Evolutionary conservation across 2,113 vertebrate genomes (phyloP), one percentile per base, ranked within the genome.

Genomic region (Scalopus aquaticus): DNA sequence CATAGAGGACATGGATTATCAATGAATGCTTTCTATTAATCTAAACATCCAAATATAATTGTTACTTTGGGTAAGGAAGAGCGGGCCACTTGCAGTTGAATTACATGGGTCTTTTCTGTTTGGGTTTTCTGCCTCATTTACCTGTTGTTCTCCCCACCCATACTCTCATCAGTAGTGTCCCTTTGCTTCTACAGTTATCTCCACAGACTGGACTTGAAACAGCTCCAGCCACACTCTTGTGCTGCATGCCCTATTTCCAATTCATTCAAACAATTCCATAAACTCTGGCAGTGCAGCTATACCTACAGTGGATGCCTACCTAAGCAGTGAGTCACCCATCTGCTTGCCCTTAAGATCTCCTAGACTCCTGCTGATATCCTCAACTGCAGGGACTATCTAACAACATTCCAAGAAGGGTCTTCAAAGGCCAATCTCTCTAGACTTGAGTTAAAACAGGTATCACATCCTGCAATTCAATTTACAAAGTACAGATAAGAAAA

Each of bases 401-500:
- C 44, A 74, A 58, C 24, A 70, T 69, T 77, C 67, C 62, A 39
- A 69, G 49, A 56, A 5, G 35, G 85, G 28, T 54, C 9, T 80
- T 42, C 64, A 76, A 90, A 94, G 20, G 15, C 28, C 11, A 44
- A 15, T 60, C 16, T 88, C 64, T 73, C 62, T 78, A 83, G 62
- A 93, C 32, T 84, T 56, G 32, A 84, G 19, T 30, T 67, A 20
- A 44, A 92, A 92, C 82, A 49, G 49, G 46, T 42, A 74, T 64
- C 20, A 65, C 8, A 82, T 77, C 35, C 10, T 20, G 87, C 9
- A 90, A 89, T 35, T 67, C 37, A 82, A 32, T 56, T 19, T 56
- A 82, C 73, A 86, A 89, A 94, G 79, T 42, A 79, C 2, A 39
- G 20, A 20, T 78, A 46, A 89, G 39, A 72, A 82, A 86, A 82